These are phyloP conservation scores for Chaetoderma sp. DNA, from an alignment of 2,888 invertebrate genomes.

Conservation along the genomic window DNA sequence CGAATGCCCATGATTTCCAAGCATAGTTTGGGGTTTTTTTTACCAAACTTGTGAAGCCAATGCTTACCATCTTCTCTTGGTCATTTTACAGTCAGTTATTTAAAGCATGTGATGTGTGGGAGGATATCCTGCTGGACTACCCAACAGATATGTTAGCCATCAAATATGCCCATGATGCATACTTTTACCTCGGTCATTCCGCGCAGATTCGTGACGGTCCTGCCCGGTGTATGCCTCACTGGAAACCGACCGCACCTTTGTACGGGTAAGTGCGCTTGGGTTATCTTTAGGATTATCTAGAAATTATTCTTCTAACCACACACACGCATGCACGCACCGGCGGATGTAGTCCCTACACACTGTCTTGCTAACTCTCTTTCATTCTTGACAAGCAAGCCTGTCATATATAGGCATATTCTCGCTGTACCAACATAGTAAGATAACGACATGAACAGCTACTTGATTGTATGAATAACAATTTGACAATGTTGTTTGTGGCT, in stretches of 20 bases:
- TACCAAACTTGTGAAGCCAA: too few species aligned
- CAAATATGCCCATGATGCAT: slow-evolving; percentile 71
- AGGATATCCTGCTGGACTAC: slow-evolving; percentile 69
- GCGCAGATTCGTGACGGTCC: slow-evolving; percentile 70
- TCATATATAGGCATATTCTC: too few species aligned
- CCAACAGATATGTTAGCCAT: slow-evolving; percentile 72
- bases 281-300: too few species aligned
- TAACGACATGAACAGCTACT: too few species aligned
- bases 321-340: slow-evolving; percentile 9
- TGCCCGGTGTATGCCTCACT: slow-evolving; percentile 69
- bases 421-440: too few species aligned
- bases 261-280: slow-evolving; percentile 67
- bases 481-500: too few species aligned
- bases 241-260: slow-evolving; percentile 67
- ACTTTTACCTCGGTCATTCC: slow-evolving; percentile 71
- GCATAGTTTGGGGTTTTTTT: too few species aligned
- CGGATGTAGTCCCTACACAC: neutral
- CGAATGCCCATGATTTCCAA: too few species aligned
- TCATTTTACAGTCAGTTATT: neutral
- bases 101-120: slow-evolving; percentile 70
- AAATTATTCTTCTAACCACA: neutral
- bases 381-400: too few species aligned
- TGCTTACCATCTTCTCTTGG: neutral
- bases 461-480: too few species aligned
- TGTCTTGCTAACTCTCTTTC: slow-evolving; percentile 7